Percentiles rank a stretch among this genome's conserved stretches.
Evolutionary conservation across 1,140 invertebrate species (phyloP).

Genomic region (Procambarus clarkii): DNA sequence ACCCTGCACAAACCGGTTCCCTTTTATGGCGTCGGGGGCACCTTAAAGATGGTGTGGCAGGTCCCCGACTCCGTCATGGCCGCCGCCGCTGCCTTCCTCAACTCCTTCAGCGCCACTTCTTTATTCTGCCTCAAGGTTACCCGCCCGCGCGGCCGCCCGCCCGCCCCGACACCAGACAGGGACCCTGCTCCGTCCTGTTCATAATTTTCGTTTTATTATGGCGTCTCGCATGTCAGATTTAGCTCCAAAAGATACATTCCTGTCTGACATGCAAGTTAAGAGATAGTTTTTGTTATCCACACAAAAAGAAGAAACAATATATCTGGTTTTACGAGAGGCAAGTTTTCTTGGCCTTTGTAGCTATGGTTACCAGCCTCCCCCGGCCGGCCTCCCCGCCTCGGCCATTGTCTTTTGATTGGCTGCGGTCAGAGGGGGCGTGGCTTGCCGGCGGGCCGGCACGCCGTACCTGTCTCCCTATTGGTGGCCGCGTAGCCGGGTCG

Average conservation of each 20-base stretch:
- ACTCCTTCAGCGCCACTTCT: neutral
- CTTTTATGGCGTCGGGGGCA: neutral
- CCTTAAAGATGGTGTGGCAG: neutral
- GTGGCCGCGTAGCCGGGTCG: neutral
- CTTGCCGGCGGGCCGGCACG: neutral
- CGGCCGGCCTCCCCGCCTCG: neutral
- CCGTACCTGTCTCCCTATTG: constrained; percentile 3
- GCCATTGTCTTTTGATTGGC: constrained; percentile 60
- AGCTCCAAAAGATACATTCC: constrained; percentile 35
- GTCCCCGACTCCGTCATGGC: no score
- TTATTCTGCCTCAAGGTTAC: neutral
- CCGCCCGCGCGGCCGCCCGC: no score
- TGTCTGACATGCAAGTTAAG: constrained; percentile 46
- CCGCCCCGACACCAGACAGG: neutral
- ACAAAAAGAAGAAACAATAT: constrained; percentile 65
- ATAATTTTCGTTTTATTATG: constrained; percentile 48
- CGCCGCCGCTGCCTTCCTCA: no score
- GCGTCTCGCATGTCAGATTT: constrained; percentile 37
- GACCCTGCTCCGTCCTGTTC: neutral
- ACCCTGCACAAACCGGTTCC: neutral
- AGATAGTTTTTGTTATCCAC: constrained; percentile 42
- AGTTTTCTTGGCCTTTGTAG: constrained; percentile 64
- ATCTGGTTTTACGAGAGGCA: constrained; percentile 61
- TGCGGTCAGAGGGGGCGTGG: constrained; percentile 39
- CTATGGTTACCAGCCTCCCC: constrained; percentile 54